Base-by-base conservation (phyloP, 2,888 invertebrate genomes). In the Cyaniris semiargus region DNA sequence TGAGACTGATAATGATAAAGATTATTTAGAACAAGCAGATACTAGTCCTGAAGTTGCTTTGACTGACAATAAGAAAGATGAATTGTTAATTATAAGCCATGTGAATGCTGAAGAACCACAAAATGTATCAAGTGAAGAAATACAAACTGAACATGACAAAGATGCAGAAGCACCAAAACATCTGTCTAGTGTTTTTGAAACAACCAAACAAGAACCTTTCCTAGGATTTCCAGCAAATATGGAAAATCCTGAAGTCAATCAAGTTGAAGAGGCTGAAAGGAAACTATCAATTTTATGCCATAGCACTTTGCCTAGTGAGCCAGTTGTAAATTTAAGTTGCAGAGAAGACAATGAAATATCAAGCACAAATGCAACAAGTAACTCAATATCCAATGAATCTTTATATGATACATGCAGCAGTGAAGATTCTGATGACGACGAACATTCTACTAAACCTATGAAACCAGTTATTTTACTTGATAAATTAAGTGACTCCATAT, bases 381-480 rank as follows among this genome's bases (percentile, higher is more conserved):
- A 38, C 53, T 76, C 70, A 8, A 78, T 18, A 70, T 70, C 83
- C 79, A 84, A 81, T 79, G 83, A 85, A 81, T 91, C 91, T 53
- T 80, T 86, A 72, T 93, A 92, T 88, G 88, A 91, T 79, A 91
- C 91, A 78, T 93, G 92, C 81, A 84, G 86, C 78, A 90, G 88
- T 86, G 88, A 88, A 18, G 83, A 84, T 81, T 76, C 75, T 27
- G 79, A 78, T 78, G 76, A 79, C 48, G 70, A 8, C 72, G 13
- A 76, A 34, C 15, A 76, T 18, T 66, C 5, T 48, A 6, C 18
- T n/a, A 13, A 15, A 74, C 8, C 74, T 48, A 86, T 81, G 81
- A 83, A 86, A 80, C 89, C 88, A 76, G 31, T 86, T 80, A 86
- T 93, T 34, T 77, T 81, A 34, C 78, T 92, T 75, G 83, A 86